Conservation (phyloP, 2,797 vertebrate genomes). For the Trachurus trachurus region DNA sequence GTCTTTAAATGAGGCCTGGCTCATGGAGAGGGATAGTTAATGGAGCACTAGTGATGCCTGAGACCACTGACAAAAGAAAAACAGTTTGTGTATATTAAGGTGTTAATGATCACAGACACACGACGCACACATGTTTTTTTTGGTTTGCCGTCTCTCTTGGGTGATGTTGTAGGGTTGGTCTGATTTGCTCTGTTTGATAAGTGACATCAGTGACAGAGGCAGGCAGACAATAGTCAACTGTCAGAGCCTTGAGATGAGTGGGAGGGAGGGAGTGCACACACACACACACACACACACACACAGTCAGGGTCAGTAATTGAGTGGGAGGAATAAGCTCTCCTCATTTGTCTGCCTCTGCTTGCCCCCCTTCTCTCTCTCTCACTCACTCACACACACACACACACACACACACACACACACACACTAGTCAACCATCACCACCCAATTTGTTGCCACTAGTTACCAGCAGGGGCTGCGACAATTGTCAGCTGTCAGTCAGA, state of each 20-base stretch:
- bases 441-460: conserved; percentile 75
- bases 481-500: conserved; percentile 74
- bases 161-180: conserved; percentile 51
- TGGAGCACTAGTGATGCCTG: background rate
- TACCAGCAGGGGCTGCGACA: conserved; percentile 57
- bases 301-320: conserved; percentile 74
- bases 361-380: background rate
- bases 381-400: conserved; percentile 30
- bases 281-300: conserved; percentile 38
- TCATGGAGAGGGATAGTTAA: background rate
- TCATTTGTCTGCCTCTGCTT: conserved; percentile 53
- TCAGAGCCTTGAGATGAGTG: conserved; percentile 58
- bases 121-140: background rate
- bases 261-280: conserved; percentile 22
- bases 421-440: conserved; percentile 67
- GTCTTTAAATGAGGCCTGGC: background rate
- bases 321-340: conserved; percentile 71
- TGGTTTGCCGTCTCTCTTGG: conserved; percentile 16
- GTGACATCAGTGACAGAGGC: conserved; percentile 66
- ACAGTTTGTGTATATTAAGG: background rate
- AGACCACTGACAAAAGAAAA: conserved; percentile 3
- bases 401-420: conserved; percentile 40
- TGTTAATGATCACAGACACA: conserved; percentile 5
- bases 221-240: conserved; percentile 73
- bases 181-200: conserved; percentile 64